Evolutionary conservation across 2,888 invertebrate genomes (phyloP).

Genomic region (Strigamia maritima): DNA sequence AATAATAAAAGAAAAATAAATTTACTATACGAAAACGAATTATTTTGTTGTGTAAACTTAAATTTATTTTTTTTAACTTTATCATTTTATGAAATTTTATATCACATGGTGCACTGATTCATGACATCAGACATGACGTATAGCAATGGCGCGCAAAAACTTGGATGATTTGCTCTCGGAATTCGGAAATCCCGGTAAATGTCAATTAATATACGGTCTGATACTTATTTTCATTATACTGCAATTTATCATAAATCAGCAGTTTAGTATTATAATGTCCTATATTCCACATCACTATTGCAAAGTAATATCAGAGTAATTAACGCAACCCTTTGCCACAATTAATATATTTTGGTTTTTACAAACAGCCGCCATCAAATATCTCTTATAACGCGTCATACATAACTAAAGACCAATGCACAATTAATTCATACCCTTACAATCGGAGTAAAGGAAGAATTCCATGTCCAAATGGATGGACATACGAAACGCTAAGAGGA

Average conservation of each 20-base stretch:
- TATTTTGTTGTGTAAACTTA: too few species aligned
- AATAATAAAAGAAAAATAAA: too few species aligned
- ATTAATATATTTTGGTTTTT: not conserved
- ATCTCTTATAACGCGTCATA: not conserved
- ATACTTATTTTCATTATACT: not conserved
- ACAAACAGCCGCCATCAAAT: not conserved
- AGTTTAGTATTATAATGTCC: not conserved
- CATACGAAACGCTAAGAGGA: not conserved
- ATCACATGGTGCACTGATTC: not conserved
- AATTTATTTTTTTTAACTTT: not conserved
- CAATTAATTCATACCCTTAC: not conserved
- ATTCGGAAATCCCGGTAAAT: slow-evolving; percentile 22
- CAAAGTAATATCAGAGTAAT: not conserved
- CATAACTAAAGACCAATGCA: not conserved
- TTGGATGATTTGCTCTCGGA: slow-evolving; percentile 8
- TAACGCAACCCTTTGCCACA: not conserved
- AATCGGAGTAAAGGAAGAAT: not conserved
- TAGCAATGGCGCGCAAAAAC: not conserved
- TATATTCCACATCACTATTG: not conserved
- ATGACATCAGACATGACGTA: not conserved
- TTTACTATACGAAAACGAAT: too few species aligned
- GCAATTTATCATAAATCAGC: not conserved
- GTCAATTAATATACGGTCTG: not conserved
- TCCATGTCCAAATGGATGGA: slow-evolving; percentile 13
- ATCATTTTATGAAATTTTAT: not conserved